Evolutionary conservation across 2,888 invertebrate species (phyloP), one percentile per base, ranked within the genome.

Genomic region (Sminthurides aquaticus): DNA sequence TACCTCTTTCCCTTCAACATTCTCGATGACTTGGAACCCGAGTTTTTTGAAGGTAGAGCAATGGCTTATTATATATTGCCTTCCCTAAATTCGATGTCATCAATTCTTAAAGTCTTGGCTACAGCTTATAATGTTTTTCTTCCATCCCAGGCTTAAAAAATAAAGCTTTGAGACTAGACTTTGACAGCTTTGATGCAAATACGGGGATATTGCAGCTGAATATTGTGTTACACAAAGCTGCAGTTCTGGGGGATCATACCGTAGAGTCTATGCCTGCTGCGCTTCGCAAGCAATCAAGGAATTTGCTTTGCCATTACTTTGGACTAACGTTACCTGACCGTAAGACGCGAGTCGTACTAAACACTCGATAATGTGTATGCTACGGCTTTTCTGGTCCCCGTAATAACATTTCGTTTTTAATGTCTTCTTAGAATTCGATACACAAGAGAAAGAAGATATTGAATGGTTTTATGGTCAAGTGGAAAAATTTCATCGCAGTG

Each of bases 381-480:
- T n/a, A n/a, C n/a, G n/a, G n/a, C n/a, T n/a, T n/a, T n/a, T n/a
- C n/a, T n/a, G n/a, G n/a, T n/a, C n/a, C n/a, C n/a, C n/a, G n/a
- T n/a, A n/a, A n/a, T n/a, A n/a, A n/a, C n/a, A n/a, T n/a, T n/a
- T n/a, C n/a, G n/a, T n/a, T n/a, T n/a, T n/a, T n/a, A n/a, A n/a
- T n/a, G n/a, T n/a, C n/a, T n/a, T n/a, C n/a, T n/a, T 26, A 64
- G 64, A 59, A 64, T 18, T 54, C 1, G 59, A 71, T 24, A n/a
- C 57, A 1, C 60, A 59, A 48, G 66, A 66, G 25, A 73, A 73
- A 26, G 71, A 71, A 67, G 72, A 74, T 56, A 71, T 71, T 29
- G 62, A 60, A 8, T 74, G 74, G 74, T 74, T 74, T 64, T 71
- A 72, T 56, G 71, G 72, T 8, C 74, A 72, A 63, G 67, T 74